Percentiles rank a stretch among this genome's conserved stretches.
Evolutionary conservation across 2,113 vertebrate genomes (phyloP).

Genomic region (Lynx canadensis): DNA sequence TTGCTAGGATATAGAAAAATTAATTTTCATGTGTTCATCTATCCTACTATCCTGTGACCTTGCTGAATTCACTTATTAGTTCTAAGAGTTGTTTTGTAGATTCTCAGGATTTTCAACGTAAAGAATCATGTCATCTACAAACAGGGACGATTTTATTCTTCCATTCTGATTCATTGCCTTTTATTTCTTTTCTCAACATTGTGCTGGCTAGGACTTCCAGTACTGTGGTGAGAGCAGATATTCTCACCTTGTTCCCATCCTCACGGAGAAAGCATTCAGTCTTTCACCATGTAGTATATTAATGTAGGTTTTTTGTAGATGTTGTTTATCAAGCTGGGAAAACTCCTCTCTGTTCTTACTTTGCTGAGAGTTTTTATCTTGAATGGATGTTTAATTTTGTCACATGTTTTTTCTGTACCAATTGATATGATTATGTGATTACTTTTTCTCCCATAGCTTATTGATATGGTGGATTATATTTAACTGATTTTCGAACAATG

Average conservation of each 20-base stretch:
- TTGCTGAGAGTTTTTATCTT: conserved; percentile 9
- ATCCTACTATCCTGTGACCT: not conserved
- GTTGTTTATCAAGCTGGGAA: not conserved
- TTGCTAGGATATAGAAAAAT: not conserved
- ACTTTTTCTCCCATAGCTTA: not conserved
- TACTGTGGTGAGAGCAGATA: not conserved
- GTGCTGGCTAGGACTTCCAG: not conserved
- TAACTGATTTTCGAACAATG: not conserved
- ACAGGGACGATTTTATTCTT: conserved; percentile 1
- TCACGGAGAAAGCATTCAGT: not conserved
- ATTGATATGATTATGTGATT: not conserved
- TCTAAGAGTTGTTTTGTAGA: not conserved
- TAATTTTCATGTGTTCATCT: not conserved
- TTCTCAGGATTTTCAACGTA: not conserved
- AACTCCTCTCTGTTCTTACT: not conserved
- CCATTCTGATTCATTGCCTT: not conserved
- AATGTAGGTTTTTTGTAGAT: not conserved
- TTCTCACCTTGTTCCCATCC: not conserved
- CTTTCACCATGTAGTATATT: not conserved
- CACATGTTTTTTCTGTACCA: conserved; percentile 27
- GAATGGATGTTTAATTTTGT: conserved; percentile 36
- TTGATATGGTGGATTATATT: conserved; percentile 21
- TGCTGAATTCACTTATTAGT: conserved; percentile 5
- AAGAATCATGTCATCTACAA: not conserved
- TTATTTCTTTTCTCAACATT: not conserved